These are phyloP conservation scores for Scomber scombrus DNA, from an alignment of 2,113 vertebrate species.

Conservation along the genomic window DNA sequence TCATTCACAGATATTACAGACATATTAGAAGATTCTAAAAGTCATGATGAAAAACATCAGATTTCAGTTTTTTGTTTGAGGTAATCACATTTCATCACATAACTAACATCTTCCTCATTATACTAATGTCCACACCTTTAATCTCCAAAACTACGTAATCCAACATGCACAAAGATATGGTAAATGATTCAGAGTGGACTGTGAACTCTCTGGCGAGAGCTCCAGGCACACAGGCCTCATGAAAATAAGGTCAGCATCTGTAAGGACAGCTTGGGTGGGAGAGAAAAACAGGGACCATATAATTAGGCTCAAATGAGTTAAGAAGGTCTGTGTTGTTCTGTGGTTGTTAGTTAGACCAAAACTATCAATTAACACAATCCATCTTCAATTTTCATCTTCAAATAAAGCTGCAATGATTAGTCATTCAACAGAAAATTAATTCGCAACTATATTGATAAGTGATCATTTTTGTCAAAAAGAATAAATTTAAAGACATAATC, in stretches of 20 bases:
- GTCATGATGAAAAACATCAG: not conserved
- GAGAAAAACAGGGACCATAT: not conserved
- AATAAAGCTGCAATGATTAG: too few species aligned
- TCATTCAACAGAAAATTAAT: too few species aligned
- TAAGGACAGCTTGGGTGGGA: not conserved
- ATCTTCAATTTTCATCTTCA: too few species aligned
- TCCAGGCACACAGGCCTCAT: not conserved
- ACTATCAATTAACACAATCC: too few species aligned
- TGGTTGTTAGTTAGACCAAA: not conserved
- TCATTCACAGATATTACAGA: not conserved
- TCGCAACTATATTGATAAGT: too few species aligned
- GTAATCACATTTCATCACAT: not conserved
- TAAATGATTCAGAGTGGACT: not conserved
- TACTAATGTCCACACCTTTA: not conserved
- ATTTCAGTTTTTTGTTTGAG: not conserved
- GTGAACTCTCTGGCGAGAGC: not conserved
- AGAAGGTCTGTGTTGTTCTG: too few species aligned
- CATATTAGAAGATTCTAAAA: not conserved
- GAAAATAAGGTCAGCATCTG: not conserved
- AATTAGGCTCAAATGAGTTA: not conserved
- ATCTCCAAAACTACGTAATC: not conserved
- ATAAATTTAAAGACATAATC: too few species aligned
- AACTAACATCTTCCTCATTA: not conserved
- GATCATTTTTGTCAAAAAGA: too few species aligned
- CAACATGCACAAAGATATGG: not conserved